Conservation (phyloP, 2,888 invertebrate species). For the Candidula unifasciata region DNA sequence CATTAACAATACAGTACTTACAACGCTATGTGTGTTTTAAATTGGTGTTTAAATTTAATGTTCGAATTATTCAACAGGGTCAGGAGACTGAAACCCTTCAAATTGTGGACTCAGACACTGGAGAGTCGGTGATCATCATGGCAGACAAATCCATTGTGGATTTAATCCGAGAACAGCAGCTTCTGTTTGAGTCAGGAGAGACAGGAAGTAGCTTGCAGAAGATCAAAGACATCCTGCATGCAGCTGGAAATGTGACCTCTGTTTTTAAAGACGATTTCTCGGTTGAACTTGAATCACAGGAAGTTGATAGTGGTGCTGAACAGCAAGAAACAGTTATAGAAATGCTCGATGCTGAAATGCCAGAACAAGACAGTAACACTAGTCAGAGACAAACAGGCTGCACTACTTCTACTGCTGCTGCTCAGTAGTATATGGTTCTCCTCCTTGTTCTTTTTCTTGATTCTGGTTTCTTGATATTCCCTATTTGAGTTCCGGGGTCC, state of each 20-base stretch:
- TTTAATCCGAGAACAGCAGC: slow-evolving; percentile 39
- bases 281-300: slow-evolving; percentile 54
- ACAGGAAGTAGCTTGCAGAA: slow-evolving; percentile 35
- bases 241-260: slow-evolving; percentile 27
- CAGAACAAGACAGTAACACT: neutral
- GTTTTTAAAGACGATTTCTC: neutral
- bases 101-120: slow-evolving; percentile 46
- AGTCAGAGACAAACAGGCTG: neutral
- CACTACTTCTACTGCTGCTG: too few species aligned
- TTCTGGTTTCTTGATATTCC: too few species aligned
- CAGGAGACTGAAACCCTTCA: slow-evolving; percentile 47
- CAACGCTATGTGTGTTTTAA: too few species aligned
- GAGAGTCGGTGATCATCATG: slow-evolving; percentile 48
- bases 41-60: too few species aligned
- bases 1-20: too few species aligned
- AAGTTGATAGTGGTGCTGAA: slow-evolving; percentile 54
- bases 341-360: neutral
- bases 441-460: too few species aligned
- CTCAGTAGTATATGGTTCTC: too few species aligned
- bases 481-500: too few species aligned
- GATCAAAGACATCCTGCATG: slow-evolving; percentile 42
- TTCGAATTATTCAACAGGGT: slow-evolving; percentile 18
- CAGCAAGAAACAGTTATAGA: slow-evolving; percentile 47
- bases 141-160: slow-evolving; percentile 49
- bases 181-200: slow-evolving; percentile 32